Conservation (phyloP, 2,113 vertebrate genomes). For the Aspiorhynchus laticeps region DNA sequence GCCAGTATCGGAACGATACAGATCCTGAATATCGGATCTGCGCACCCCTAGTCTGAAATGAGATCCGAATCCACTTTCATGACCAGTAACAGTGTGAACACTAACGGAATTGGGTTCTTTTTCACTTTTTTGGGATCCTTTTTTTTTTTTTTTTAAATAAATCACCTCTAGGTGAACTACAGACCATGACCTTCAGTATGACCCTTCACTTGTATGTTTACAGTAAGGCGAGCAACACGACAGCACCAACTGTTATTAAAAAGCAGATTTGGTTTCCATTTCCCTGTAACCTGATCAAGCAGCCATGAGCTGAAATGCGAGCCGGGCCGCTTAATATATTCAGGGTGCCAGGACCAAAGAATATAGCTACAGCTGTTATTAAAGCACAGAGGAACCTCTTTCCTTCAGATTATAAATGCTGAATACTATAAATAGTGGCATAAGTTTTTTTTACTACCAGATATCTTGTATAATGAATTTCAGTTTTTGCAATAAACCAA, state of each 20-base stretch:
- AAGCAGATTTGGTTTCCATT: conserved; percentile 40
- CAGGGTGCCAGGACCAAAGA: background rate
- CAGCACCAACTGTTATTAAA: conserved; percentile 5
- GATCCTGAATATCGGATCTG: no score
- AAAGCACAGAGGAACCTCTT: background rate
- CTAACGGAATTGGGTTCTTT: background rate
- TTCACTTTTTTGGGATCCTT: background rate
- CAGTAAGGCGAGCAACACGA: background rate
- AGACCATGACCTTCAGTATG: background rate
- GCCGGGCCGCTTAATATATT: background rate
- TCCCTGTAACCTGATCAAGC: conserved; percentile 19
- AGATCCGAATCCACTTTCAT: background rate
- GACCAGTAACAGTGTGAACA: background rate
- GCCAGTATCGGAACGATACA: no score
- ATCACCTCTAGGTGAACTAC: background rate
- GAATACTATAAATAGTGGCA: background rate
- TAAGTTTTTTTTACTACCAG: background rate
- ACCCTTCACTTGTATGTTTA: background rate
- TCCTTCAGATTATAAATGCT: background rate
- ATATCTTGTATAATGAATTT: no score
- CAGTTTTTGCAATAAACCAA: no score
- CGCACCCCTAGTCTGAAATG: no score
- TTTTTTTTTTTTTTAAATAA: no score
- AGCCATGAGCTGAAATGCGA: background rate
- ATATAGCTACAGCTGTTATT: background rate